A percentile compares a stretch with the other conserved stretches of the same genome.
Conservation (phyloP, 2,797 vertebrate genomes). For the Cirrhinus molitorella region DNA sequence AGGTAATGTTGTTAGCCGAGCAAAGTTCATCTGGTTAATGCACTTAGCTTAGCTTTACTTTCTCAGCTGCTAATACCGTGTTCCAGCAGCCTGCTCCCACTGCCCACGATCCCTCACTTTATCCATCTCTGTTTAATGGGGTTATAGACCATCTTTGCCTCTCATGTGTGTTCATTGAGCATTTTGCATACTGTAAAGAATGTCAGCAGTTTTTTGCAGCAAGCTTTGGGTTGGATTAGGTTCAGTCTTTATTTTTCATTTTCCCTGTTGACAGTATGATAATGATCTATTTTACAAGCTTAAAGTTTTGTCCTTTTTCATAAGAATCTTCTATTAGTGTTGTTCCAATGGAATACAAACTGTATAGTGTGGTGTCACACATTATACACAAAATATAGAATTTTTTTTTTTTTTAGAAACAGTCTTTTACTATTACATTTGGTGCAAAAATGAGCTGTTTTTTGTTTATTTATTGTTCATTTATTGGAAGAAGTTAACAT, state of each 20-base stretch:
- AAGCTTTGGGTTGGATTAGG: not conserved
- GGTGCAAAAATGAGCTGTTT: too few species aligned
- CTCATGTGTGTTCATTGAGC: not conserved
- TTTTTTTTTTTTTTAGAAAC: too few species aligned
- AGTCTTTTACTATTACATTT: too few species aligned
- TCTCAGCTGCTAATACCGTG: conserved; percentile 28
- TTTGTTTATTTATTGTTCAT: too few species aligned
- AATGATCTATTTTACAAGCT: not conserved
- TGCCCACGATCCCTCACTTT: conserved; percentile 1
- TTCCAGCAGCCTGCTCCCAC: not conserved
- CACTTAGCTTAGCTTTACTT: conserved; percentile 47
- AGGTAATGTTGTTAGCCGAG: conserved; percentile 35
- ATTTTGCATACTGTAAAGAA: not conserved
- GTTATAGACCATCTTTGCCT: not conserved
- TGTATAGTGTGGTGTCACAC: not conserved
- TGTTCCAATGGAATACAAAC: not conserved
- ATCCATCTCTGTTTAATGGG: conserved; percentile 28
- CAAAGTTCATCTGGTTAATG: conserved; percentile 52
- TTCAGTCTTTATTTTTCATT: not conserved
- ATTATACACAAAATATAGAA: too few species aligned
- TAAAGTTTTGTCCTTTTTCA: not conserved
- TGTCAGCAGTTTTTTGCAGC: not conserved
- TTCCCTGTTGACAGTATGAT: not conserved
- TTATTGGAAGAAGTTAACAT: not conserved
- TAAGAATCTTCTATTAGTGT: not conserved